These are phyloP conservation scores for Cosmopolites sordidus DNA, from an alignment of 2,888 invertebrate species.

Conservation along the genomic window DNA sequence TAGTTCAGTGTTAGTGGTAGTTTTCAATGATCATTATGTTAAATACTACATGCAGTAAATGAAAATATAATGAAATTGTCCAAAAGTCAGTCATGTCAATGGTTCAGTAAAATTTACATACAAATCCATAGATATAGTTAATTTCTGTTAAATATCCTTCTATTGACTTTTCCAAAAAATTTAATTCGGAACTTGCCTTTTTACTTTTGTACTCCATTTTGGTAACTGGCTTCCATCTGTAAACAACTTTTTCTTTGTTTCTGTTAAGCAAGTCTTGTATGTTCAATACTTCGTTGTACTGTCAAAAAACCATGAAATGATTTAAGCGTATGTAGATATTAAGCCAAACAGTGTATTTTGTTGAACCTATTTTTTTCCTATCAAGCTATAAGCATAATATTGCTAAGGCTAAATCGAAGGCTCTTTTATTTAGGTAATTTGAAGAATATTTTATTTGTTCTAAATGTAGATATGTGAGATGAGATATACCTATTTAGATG, in stretches of 20 bases:
- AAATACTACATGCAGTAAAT: no score
- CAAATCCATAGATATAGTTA: neutral
- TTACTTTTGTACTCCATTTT: constrained; percentile 27
- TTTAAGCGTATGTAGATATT: constrained; percentile 6
- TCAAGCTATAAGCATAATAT: neutral
- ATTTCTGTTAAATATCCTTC: neutral
- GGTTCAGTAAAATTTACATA: constrained; percentile 3
- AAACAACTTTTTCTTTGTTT: constrained; percentile 31
- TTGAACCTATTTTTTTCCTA: neutral
- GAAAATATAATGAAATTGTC: constrained; percentile 1
- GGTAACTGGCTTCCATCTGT: constrained; percentile 34
- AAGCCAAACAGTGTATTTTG: neutral
- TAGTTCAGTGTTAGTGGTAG: no score
- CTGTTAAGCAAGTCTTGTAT: constrained; percentile 36
- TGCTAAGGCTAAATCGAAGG: neutral
- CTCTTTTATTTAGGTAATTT: neutral
- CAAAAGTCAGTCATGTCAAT: constrained; percentile 14
- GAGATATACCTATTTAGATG: no score
- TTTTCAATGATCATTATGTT: no score
- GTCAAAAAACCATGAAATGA: constrained; percentile 27
- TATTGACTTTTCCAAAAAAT: neutral
- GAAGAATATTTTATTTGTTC: no score
- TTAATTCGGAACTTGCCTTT: constrained; percentile 33
- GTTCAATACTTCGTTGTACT: constrained; percentile 37
- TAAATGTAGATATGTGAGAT: no score